These are phyloP conservation scores for Eristalis tenax DNA, from an alignment of 2,888 invertebrate genomes.

Conservation along the genomic window DNA sequence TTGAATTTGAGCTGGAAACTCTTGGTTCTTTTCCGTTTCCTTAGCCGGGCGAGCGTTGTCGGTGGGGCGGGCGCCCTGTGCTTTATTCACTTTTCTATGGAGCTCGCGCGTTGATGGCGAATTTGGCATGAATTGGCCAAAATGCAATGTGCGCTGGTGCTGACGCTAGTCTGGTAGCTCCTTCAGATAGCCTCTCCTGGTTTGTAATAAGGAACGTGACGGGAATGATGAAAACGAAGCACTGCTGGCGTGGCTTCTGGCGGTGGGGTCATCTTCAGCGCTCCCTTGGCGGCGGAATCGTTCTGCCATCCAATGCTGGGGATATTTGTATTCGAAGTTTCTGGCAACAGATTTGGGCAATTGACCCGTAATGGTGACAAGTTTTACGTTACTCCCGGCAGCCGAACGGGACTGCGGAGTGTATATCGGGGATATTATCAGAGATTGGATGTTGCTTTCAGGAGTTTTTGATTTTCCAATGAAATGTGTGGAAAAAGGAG, in stretches of 20 bases:
- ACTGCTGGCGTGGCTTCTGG: conserved; percentile 6
- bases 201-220: conserved; percentile 64
- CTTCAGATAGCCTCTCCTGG: conserved; percentile 23
- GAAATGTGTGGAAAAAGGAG: background rate
- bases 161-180: conserved; percentile 35
- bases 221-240: conserved; percentile 57
- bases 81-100: conserved; percentile 53
- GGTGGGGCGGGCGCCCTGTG: conserved; percentile 15
- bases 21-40: conserved; percentile 14
- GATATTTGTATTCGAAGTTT: conserved; percentile 50
- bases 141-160: conserved; percentile 60
- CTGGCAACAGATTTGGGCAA: conserved; percentile 67
- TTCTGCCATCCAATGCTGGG: conserved; percentile 37
- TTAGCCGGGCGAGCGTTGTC: background rate
- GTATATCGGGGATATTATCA: conserved; percentile 24
- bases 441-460: conserved; percentile 26
- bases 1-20: conserved; percentile 60
- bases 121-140: conserved; percentile 70
- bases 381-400: conserved; percentile 37
- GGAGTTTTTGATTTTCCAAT: background rate
- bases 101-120: conserved; percentile 55
- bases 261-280: conserved; percentile 4
- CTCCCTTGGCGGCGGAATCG: conserved; percentile 15
- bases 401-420: conserved; percentile 18
- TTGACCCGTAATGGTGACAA: conserved; percentile 68